phyloP scores from a whole-genome alignment of 1,140 invertebrate genomes.

The Spodoptera frugiperda region DNA sequence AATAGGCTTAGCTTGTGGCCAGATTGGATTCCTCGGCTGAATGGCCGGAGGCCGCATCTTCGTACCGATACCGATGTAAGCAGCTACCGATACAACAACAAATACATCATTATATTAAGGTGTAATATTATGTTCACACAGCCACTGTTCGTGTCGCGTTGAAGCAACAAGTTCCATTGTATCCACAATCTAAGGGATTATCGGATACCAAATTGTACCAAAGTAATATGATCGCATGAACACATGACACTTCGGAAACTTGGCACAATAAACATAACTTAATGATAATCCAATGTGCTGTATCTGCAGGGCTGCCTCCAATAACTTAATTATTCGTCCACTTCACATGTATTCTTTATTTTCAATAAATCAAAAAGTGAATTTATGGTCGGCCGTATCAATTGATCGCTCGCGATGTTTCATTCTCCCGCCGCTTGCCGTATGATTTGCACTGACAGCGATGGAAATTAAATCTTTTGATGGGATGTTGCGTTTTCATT shows the following conservation, averaged over 20 bases:
- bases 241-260: no score
- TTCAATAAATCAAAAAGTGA: conserved; percentile 7
- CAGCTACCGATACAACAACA: no score
- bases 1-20: conserved; percentile 41
- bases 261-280: not conserved
- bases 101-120: no score
- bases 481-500: conserved; percentile 38
- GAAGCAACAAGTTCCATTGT: no score
- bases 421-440: conserved; percentile 9
- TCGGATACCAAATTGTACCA: no score
- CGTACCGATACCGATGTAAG: not conserved
- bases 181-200: no score
- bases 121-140: no score
- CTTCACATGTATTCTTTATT: conserved; percentile 22
- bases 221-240: no score
- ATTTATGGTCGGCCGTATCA: conserved; percentile 27
- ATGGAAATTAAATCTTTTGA: conserved; percentile 44
- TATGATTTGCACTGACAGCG: conserved; percentile 38
- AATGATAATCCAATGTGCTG: not conserved
- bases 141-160: no score
- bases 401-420: conserved; percentile 31
- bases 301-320: not conserved
- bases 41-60: conserved; percentile 5
- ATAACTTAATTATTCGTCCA: conserved; percentile 22
- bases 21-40: conserved; percentile 44